Evolutionary conservation across 2,113 vertebrate genomes (phyloP), one percentile per base, ranked within the genome.

Genomic region (Salvelinus fontinalis): DNA sequence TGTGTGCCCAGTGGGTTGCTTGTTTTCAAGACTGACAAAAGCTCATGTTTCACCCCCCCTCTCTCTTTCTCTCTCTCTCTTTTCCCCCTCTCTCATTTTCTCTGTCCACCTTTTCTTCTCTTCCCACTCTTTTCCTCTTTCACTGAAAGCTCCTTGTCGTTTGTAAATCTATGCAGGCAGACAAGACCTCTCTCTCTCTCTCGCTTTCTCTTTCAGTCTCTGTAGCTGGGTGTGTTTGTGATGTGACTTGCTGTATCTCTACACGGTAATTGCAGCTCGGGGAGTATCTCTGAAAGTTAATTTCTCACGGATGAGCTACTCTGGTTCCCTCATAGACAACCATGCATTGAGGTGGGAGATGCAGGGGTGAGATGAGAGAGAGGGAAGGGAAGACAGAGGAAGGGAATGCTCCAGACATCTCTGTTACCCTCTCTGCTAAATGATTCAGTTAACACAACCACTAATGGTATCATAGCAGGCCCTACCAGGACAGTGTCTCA

Each of bases 231-330:
- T 69, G 16, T 22, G 67, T 69, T 34, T 20, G 14, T 39, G 31
- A 29, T 67, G 4, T 22, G 5, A 6, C 13, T 67, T 22, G 65
- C 29, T 67, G 14, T 67, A 16, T 67, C 4, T 14, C 29, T 67
- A 7, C 14, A 16, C 22, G 2, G 14, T 44, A 44, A 69, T 69
- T 44, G 57, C 8, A 24, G 24, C 48, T 39, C 3, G 39, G n/a
- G 71, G 29, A 73, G 26, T 18, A 18, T 20, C 24, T 59, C 26
- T 69, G 24, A 31, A 18, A 54, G 22, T 34, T 24, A 67, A 0
- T 29, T 8, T 54, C 31, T 4, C 18, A 87, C 70, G 77, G 77
- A 89, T 79, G 70, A 88, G 67, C 59, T 71, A 20, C n/a, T 44
- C 3, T 0, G 54, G 54, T 67, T 74, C 75, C 82, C 79, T 0